Evolutionary conservation across 2,888 invertebrate genomes (phyloP).

Genomic region (Campaea margaritaria): DNA sequence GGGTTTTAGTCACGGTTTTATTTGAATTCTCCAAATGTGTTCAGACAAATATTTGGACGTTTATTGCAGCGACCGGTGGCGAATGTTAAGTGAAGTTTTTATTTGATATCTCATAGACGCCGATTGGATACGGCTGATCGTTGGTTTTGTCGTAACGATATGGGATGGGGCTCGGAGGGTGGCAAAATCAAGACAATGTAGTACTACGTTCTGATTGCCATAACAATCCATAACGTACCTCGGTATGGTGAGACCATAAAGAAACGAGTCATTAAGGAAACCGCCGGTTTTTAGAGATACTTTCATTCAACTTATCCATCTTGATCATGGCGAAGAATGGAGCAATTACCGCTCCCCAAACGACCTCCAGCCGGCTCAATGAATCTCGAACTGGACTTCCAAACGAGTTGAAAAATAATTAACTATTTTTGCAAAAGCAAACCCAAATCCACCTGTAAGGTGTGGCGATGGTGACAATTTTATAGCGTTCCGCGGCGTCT

Average conservation of each 20-base stretch:
- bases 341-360: slow-evolving; percentile 31
- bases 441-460: slow-evolving; percentile 33
- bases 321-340: slow-evolving; percentile 31
- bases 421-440: slow-evolving; percentile 42
- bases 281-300: slow-evolving; percentile 20
- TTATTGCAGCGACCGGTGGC: slow-evolving; percentile 76
- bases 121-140: slow-evolving; percentile 70
- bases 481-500: slow-evolving; percentile 60
- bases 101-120: slow-evolving; percentile 57
- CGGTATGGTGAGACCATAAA: slow-evolving; percentile 17
- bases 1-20: slow-evolving; percentile 82
- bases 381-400: slow-evolving; percentile 31
- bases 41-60: slow-evolving; percentile 83
- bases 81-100: slow-evolving; percentile 77
- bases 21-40: slow-evolving; percentile 78
- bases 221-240: slow-evolving; percentile 8
- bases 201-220: slow-evolving; percentile 13
- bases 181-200: slow-evolving; percentile 18
- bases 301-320: slow-evolving; percentile 30
- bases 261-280: slow-evolving; percentile 10
- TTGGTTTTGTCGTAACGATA: slow-evolving; percentile 57
- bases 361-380: slow-evolving; percentile 32
- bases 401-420: slow-evolving; percentile 40
- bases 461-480: slow-evolving; percentile 67
- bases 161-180: slow-evolving; percentile 37